A percentile compares a stretch with the other conserved stretches of the same genome.
Conservation (phyloP, 92 coral and sea anemone species). For the Umimayanthus kanabou region DNA sequence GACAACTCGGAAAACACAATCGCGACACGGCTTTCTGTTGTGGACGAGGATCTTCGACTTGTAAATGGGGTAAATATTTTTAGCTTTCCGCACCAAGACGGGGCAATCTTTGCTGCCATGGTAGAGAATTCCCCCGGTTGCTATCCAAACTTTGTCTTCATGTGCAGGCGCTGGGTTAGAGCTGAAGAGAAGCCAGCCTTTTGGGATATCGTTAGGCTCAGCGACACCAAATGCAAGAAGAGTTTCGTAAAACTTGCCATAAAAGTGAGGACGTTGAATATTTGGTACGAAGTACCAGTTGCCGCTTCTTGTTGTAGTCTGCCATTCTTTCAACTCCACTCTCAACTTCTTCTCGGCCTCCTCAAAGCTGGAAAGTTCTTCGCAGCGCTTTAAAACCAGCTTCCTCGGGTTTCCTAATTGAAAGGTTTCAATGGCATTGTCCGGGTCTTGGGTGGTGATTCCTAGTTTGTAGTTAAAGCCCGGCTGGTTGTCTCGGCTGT, state of each 20-base stretch:
- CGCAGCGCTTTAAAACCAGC: slow-evolving; percentile 21
- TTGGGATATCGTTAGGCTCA: slow-evolving; percentile 33
- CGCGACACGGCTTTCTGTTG: slow-evolving; percentile 34
- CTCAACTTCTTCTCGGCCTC: slow-evolving; percentile 33
- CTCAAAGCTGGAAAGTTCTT: slow-evolving; percentile 2
- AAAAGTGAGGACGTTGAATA: slow-evolving; percentile 22
- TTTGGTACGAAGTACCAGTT: slow-evolving; percentile 27
- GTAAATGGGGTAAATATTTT: slow-evolving; percentile 31
- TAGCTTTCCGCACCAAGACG: slow-evolving; percentile 25
- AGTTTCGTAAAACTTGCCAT: slow-evolving; percentile 32
- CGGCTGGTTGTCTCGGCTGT: slow-evolving; percentile 20
- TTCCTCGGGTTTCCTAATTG: slow-evolving; percentile 31
- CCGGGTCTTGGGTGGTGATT: slow-evolving; percentile 3
- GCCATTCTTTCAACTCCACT: slow-evolving; percentile 33
- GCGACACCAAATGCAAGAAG: background rate
- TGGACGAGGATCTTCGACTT: slow-evolving; percentile 36
- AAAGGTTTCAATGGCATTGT: background rate
- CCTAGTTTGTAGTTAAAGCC: slow-evolving; percentile 26
- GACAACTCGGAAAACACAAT: slow-evolving; percentile 5
- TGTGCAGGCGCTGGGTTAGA: background rate
- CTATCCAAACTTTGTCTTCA: slow-evolving; percentile 43
- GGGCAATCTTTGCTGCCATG: slow-evolving; percentile 32
- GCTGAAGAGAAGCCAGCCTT: slow-evolving; percentile 36
- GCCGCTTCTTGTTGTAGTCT: background rate
- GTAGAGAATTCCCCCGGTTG: slow-evolving; percentile 26